These are phyloP conservation scores for Mythimna vitellina DNA, from an alignment of 2,888 invertebrate genomes.

Conservation along the genomic window DNA sequence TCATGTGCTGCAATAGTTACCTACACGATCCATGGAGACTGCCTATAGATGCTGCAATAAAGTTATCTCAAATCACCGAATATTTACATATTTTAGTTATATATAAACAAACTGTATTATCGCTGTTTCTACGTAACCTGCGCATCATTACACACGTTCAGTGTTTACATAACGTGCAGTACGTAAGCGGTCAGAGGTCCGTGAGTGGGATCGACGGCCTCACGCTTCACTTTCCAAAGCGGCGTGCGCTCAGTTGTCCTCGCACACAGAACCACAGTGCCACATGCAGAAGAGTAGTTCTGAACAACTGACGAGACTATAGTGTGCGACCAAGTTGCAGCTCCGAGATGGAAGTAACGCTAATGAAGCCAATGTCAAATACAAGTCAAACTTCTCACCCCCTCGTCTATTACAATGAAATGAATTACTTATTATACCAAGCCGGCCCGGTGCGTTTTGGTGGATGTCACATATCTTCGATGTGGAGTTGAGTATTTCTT, in stretches of 20 bases:
- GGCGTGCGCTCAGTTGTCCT: conserved; percentile 34
- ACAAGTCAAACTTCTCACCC: neutral
- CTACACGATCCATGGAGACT: neutral
- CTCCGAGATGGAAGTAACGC: no score
- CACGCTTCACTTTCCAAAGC: conserved; percentile 55
- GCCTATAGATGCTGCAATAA: no score
- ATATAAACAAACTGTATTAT: neutral
- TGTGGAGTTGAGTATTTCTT: no score
- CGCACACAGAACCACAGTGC: neutral
- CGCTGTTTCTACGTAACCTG: conserved; percentile 18
- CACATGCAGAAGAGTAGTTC: conserved; percentile 12
- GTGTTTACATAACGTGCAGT: conserved; percentile 39
- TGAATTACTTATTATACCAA: neutral
- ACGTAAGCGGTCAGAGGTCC: conserved; percentile 45
- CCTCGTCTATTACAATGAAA: neutral
- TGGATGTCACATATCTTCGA: no score
- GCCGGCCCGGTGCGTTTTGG: no score
- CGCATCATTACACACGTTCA: neutral
- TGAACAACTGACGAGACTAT: neutral
- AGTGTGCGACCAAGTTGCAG: no score
- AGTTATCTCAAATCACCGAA: neutral
- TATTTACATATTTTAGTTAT: conserved; percentile 3
- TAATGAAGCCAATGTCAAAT: no score
- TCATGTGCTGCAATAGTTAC: neutral
- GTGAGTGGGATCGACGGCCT: conserved; percentile 28